These are phyloP conservation scores for Carposina sasakii DNA, from an alignment of 1,140 invertebrate genomes.

Conservation along the genomic window DNA sequence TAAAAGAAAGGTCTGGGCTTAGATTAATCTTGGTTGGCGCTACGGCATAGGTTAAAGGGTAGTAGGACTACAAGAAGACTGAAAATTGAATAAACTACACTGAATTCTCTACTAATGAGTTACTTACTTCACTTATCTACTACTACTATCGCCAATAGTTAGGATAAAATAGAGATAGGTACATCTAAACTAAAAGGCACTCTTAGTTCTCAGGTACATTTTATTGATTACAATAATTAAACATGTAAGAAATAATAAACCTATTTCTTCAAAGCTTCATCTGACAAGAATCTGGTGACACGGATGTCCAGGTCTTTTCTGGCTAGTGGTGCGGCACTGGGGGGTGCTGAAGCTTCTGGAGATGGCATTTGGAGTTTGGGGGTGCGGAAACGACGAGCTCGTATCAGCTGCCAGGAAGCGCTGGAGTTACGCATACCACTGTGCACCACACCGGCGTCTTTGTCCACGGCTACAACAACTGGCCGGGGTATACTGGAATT, in stretches of 20 bases:
- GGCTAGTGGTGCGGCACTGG: slow-evolving; percentile 37
- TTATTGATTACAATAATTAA: slow-evolving; percentile 15
- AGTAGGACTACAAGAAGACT: too few relatives aligned
- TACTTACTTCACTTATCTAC: too few relatives aligned
- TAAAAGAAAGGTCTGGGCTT: too few relatives aligned
- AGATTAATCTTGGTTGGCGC: too few relatives aligned
- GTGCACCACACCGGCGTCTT: slow-evolving; percentile 23
- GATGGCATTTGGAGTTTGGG: slow-evolving; percentile 39
- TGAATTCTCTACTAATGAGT: too few relatives aligned
- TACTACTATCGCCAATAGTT: too few relatives aligned
- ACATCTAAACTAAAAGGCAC: too few relatives aligned
- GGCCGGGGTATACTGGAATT: slow-evolving; percentile 39
- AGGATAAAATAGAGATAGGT: too few relatives aligned
- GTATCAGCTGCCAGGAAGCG: slow-evolving; percentile 49
- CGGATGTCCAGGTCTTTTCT: slow-evolving; percentile 48
- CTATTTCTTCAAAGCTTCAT: slow-evolving; percentile 20
- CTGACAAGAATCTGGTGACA: slow-evolving; percentile 41
- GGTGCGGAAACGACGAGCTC: slow-evolving; percentile 46
- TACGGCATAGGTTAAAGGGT: too few relatives aligned
- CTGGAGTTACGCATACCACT: slow-evolving; percentile 39
- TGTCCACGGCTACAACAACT: slow-evolving; percentile 33
- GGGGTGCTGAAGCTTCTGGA: slow-evolving; percentile 39
- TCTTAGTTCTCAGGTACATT: slow-evolving; percentile 15
- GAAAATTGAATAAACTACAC: too few relatives aligned
- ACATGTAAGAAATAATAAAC: too few relatives aligned